phyloP scores from a whole-genome alignment of 2,113 vertebrate species.

The Ivindomyrus marchei region DNA sequence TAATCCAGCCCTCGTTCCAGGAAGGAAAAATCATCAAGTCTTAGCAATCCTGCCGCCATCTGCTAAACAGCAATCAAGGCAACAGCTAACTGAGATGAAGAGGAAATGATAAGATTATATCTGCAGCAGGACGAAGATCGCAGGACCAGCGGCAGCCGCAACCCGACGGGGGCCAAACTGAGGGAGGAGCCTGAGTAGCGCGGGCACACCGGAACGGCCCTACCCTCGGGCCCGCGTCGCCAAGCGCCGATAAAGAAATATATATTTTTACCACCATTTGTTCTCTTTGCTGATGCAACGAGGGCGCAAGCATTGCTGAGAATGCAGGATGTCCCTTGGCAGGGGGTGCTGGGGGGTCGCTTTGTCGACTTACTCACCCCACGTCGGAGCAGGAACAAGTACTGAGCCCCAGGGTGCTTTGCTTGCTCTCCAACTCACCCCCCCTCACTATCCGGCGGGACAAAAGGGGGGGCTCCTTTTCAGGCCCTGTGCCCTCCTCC shows the following conservation, averaged over 20 bases:
- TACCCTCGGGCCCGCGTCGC: accelerated
- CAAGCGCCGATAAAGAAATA: neutral
- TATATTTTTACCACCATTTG: neutral
- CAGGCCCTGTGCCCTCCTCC: neutral
- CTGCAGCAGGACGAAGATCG: neutral
- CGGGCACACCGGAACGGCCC: neutral
- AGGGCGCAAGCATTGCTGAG: neutral
- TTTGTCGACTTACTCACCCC: neutral
- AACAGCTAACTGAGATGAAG: neutral
- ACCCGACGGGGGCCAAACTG: neutral
- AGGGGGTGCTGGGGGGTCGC: neutral
- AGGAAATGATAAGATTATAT: neutral
- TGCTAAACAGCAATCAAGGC: neutral
- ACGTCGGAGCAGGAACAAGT: neutral
- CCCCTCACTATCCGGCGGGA: neutral
- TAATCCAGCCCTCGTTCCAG: neutral
- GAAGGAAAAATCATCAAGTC: neutral
- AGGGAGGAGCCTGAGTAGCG: neutral
- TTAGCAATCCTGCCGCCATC: neutral
- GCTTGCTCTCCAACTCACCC: neutral
- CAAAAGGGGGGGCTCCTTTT: neutral
- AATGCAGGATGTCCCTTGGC: neutral
- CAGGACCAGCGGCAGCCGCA: neutral
- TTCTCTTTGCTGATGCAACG: neutral
- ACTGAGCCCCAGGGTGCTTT: neutral